Percentiles rank a stretch among this genome's conserved stretches.
Conservation (phyloP, 2,888 invertebrate species). For the Sicus ferrugineus region DNA sequence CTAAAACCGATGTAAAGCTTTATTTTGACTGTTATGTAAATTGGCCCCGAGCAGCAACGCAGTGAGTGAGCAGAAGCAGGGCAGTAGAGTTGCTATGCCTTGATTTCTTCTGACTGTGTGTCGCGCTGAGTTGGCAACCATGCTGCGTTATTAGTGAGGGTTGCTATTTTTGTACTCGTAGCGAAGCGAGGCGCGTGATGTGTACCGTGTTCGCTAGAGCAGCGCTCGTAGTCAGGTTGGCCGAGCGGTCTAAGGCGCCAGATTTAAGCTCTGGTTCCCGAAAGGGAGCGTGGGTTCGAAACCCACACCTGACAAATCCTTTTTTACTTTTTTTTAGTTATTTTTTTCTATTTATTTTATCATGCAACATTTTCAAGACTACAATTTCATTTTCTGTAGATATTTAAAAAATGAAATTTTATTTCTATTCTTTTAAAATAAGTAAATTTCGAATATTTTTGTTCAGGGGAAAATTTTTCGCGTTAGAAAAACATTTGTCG, state of each 20-base stretch:
- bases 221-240: conserved; percentile 69
- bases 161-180: not conserved
- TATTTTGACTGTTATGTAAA: not conserved
- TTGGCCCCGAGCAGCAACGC: not conserved
- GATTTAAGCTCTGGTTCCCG: conserved; percentile 81
- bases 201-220: not conserved
- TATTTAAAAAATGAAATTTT: not conserved
- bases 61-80: not conserved
- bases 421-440: not conserved
- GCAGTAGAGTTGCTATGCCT: not conserved
- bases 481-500: not conserved
- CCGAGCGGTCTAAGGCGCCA: conserved; percentile 82
- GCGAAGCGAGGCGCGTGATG: not conserved
- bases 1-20: not conserved
- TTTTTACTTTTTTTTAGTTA: conserved; percentile 7
- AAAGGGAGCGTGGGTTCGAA: conserved; percentile 80
- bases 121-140: conserved; percentile 8
- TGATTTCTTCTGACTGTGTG: not conserved
- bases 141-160: not conserved
- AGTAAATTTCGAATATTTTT: not conserved
- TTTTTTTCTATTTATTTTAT: not conserved
- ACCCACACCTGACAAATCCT: conserved; percentile 12
- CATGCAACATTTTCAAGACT: not conserved
- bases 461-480: too few relatives aligned
- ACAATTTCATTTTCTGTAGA: not conserved